Evolutionary conservation across 2,888 invertebrate genomes (phyloP).

Genomic region (Drosophila austrosaltans): DNA sequence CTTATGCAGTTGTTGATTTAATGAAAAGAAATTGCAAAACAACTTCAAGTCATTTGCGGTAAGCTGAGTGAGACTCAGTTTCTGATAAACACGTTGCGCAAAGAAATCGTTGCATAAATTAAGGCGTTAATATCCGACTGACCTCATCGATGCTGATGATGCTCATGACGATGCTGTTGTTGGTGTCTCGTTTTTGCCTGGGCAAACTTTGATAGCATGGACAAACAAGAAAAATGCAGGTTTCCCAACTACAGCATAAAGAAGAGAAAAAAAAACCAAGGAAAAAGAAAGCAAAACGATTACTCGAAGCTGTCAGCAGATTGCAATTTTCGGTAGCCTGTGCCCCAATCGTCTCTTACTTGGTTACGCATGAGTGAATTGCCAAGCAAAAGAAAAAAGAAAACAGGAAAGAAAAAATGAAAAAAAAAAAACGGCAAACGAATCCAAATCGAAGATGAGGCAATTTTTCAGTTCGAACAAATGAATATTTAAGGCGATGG

Average conservation of each 20-base stretch:
- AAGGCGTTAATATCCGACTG: conserved; percentile 49
- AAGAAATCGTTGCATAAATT: conserved; percentile 69
- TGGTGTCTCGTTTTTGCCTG: conserved; percentile 44
- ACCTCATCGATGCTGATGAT: conserved; percentile 32
- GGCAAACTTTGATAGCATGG: conserved; percentile 58
- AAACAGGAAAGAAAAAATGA: neutral
- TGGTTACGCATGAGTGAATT: neutral
- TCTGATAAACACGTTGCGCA: conserved; percentile 66
- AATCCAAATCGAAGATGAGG: conserved; percentile 27
- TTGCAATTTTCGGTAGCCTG: conserved; percentile 20
- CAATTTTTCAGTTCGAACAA: conserved; percentile 65
- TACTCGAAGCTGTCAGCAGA: conserved; percentile 29
- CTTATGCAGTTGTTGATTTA: conserved; percentile 15
- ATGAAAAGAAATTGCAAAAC: conserved; percentile 20
- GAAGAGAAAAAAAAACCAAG: neutral
- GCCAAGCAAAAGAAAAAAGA: neutral
- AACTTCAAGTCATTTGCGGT: conserved; percentile 3
- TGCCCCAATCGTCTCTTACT: too few relatives aligned
- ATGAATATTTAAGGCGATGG: conserved; percentile 63
- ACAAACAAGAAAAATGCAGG: conserved; percentile 1
- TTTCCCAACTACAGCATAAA: neutral
- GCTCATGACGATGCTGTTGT: neutral
- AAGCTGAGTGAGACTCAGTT: conserved; percentile 5
- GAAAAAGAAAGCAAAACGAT: neutral
- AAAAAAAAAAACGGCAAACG: too few relatives aligned